Evolutionary conservation across 2,113 vertebrate genomes (phyloP).

Genomic region (Camelus bactrianus): DNA sequence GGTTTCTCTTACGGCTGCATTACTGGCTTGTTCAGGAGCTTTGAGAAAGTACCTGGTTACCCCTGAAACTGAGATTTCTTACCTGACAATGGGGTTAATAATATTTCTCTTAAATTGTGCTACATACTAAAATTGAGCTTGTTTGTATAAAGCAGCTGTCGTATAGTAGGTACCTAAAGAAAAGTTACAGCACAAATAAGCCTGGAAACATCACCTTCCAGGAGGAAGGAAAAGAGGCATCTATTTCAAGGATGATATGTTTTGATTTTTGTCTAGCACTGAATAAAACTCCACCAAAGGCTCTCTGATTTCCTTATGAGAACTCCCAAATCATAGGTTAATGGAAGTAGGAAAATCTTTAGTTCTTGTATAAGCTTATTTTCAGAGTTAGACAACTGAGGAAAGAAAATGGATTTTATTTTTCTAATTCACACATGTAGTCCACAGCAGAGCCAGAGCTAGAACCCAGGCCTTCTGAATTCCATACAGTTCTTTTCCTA

Average conservation of each 20-base stretch:
- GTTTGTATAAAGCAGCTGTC: neutral
- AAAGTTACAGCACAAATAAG: neutral
- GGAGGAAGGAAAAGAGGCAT: neutral
- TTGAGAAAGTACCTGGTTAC: neutral
- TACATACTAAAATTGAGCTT: neutral
- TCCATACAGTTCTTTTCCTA: neutral
- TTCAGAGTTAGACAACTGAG: neutral
- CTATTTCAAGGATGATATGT: neutral
- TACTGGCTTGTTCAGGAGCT: neutral
- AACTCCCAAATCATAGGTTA: neutral
- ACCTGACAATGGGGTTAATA: neutral
- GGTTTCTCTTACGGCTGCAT: neutral
- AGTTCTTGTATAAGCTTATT: neutral
- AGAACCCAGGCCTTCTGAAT: neutral
- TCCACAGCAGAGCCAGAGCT: neutral
- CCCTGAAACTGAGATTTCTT: neutral
- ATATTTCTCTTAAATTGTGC: neutral
- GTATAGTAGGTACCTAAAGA: neutral
- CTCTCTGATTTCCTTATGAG: neutral
- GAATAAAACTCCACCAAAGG: neutral
- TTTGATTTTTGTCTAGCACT: conserved; percentile 2
- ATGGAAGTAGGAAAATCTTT: conserved; percentile 8
- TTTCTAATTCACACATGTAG: neutral
- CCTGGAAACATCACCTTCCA: neutral
- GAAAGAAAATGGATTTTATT: neutral